A percentile compares a stretch with the other conserved stretches of the same genome.
Conservation (phyloP, 1,140 invertebrate genomes). For the Drosophila parabipectinata region DNA sequence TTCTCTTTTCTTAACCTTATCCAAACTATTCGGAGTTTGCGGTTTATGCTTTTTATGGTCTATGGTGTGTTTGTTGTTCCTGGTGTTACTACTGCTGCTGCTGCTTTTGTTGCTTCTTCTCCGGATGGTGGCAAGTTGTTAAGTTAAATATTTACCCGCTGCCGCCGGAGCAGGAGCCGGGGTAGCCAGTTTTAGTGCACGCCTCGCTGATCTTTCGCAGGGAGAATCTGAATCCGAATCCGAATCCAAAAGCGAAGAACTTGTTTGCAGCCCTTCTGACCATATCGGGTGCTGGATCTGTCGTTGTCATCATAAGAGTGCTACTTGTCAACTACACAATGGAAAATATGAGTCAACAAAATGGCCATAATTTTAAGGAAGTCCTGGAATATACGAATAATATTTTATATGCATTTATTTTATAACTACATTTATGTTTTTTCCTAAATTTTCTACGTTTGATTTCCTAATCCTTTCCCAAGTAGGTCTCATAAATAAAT, state of each 20-base stretch:
- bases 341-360: not conserved
- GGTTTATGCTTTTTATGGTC: slow-evolving; percentile 72
- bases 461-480: too few relatives aligned
- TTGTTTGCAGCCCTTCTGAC: slow-evolving; percentile 62
- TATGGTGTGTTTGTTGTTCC: slow-evolving; percentile 23
- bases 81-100: slow-evolving; percentile 27
- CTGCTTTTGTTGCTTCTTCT: slow-evolving; percentile 44
- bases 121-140: slow-evolving; percentile 68
- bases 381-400: too few relatives aligned
- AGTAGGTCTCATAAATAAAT: too few relatives aligned
- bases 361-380: too few relatives aligned
- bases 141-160: slow-evolving; percentile 75
- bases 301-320: slow-evolving; percentile 55
- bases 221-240: slow-evolving; percentile 20
- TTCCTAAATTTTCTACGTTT: too few relatives aligned
- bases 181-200: slow-evolving; percentile 32
- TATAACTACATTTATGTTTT: too few relatives aligned
- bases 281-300: slow-evolving; percentile 64
- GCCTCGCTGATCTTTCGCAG: slow-evolving; percentile 38
- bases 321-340: slow-evolving; percentile 28
- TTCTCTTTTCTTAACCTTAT: slow-evolving; percentile 6
- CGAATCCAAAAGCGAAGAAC: slow-evolving; percentile 18
- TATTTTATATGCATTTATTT: too few relatives aligned
- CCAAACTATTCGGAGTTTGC: slow-evolving; percentile 51
- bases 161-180: slow-evolving; percentile 23